phyloP scores from a whole-genome alignment of 53 echinoderm and acorn worm genomes.

The Zoroaster sp. region DNA sequence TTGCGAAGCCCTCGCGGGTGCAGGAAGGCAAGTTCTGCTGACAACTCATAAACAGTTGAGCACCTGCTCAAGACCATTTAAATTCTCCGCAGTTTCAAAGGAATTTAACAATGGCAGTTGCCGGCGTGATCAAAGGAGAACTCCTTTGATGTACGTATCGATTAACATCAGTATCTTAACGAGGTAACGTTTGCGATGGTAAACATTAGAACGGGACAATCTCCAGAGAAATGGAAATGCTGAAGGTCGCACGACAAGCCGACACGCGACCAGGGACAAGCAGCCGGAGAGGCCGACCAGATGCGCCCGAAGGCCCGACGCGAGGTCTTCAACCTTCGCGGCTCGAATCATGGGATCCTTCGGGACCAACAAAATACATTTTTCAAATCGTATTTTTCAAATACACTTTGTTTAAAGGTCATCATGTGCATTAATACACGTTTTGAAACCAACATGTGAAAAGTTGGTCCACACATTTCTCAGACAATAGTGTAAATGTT shows the following conservation, averaged over 20 bases:
- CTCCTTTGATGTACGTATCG: constrained; percentile 22
- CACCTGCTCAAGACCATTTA: background rate
- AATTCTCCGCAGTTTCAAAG: constrained; percentile 19
- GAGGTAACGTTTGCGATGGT: background rate
- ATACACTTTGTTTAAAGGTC: background rate
- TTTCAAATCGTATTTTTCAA: no score
- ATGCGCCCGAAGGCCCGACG: background rate
- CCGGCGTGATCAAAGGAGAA: constrained; percentile 14
- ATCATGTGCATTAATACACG: no score
- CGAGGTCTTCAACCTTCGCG: background rate
- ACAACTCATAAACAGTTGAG: background rate
- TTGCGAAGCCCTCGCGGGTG: background rate
- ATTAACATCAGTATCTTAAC: constrained; percentile 18
- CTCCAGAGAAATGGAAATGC: background rate
- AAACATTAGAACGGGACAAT: background rate
- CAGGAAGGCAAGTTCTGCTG: background rate
- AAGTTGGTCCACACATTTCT: no score
- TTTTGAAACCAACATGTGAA: no score
- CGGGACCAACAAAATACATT: background rate
- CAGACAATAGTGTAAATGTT: no score
- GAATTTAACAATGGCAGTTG: constrained; percentile 31
- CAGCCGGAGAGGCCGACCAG: background rate
- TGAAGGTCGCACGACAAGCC: constrained; percentile 7
- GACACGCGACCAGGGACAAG: background rate
- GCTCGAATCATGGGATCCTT: background rate